phyloP scores from a whole-genome alignment of 2,888 invertebrate genomes.

The Sceliomorpha sp. region DNA sequence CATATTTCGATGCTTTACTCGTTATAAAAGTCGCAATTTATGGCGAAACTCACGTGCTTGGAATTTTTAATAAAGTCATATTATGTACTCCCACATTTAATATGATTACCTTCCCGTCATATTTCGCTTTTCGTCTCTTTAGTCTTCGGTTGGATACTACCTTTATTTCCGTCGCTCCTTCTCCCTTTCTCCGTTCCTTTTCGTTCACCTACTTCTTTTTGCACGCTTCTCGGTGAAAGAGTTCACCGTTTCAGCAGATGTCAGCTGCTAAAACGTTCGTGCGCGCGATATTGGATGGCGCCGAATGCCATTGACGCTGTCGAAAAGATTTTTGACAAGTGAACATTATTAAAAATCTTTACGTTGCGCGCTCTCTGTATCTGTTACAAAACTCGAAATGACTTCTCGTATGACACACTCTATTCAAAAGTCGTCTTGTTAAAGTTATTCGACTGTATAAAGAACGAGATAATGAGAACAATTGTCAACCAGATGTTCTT shows the following conservation, averaged over 20 bases:
- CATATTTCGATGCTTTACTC: slow-evolving; percentile 43
- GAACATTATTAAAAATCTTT: slow-evolving; percentile 72
- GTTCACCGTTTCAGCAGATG: slow-evolving; percentile 76
- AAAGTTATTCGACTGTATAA: no score
- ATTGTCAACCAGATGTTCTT: no score
- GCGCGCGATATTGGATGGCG: slow-evolving; percentile 75
- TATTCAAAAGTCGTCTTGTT: no score
- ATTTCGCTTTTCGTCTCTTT: slow-evolving; percentile 15
- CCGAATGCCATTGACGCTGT: slow-evolving; percentile 78
- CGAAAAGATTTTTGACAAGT: slow-evolving; percentile 74
- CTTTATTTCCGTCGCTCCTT: slow-evolving; percentile 32
- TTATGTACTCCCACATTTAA: not conserved
- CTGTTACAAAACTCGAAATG: slow-evolving; percentile 1
- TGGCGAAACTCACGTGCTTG: not conserved
- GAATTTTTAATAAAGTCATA: slow-evolving; percentile 12
- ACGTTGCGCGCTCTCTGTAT: not conserved
- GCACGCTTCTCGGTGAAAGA: slow-evolving; percentile 61
- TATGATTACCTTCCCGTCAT: not conserved
- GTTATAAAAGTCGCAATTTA: no score
- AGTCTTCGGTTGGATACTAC: slow-evolving; percentile 18
- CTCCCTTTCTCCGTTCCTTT: slow-evolving; percentile 42
- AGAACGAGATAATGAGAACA: no score
- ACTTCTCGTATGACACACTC: not conserved
- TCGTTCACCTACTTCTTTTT: slow-evolving; percentile 50
- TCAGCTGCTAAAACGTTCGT: slow-evolving; percentile 72